Conservation (phyloP, 2,113 vertebrate genomes). For the Bothrops jararaca region DNA sequence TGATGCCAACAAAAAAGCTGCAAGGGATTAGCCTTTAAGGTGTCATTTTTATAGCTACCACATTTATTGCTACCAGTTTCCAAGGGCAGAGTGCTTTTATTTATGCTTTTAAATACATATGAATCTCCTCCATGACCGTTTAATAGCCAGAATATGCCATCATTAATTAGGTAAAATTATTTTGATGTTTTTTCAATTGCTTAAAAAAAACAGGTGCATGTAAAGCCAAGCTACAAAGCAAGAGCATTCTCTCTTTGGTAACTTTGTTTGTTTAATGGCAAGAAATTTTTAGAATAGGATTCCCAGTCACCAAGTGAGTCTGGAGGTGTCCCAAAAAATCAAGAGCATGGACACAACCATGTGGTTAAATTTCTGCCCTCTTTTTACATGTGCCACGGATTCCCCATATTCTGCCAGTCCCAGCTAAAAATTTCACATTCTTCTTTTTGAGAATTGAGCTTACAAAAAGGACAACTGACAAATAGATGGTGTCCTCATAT, state of each 20-base stretch:
- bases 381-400: background rate
- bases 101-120: background rate
- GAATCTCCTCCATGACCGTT: background rate
- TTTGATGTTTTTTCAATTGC: rapidly evolving
- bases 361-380: background rate
- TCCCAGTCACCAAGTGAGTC: background rate
- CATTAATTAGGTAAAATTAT: background rate
- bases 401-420: background rate
- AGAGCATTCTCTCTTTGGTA: rapidly evolving
- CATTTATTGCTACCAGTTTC: background rate
- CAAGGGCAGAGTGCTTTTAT: background rate
- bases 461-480: background rate
- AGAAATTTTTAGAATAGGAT: background rate
- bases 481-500: background rate
- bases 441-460: background rate
- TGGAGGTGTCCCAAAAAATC: background rate
- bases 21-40: background rate
- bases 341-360: background rate
- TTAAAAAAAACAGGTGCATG: background rate
- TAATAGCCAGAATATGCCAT: background rate
- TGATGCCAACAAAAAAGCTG: background rate
- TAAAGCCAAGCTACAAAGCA: rapidly evolving
- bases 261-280: background rate
- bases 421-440: background rate
- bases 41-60: background rate